A percentile compares a stretch with the other conserved stretches of the same genome.
Evolutionary conservation across 2,113 vertebrate genomes (phyloP).

Genomic region (Phaetusa simplex): DNA sequence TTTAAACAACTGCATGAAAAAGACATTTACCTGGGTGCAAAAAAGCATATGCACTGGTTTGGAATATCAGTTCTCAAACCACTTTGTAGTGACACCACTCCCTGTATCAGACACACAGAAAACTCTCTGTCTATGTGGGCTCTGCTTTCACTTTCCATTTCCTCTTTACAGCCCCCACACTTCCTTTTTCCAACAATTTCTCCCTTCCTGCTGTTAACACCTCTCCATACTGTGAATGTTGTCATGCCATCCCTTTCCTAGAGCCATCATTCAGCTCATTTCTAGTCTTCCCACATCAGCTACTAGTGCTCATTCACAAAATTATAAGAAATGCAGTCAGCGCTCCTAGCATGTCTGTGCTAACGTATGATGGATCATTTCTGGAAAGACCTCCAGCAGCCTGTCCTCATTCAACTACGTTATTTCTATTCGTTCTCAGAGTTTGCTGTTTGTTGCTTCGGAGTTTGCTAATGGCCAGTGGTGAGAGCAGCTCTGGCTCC

Average conservation of each 20-base stretch:
- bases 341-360: rapidly evolving
- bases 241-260: not conserved
- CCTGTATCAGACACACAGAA: not conserved
- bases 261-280: not conserved
- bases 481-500: not conserved
- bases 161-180: not conserved
- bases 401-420: not conserved
- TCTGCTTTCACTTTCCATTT: not conserved
- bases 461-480: not conserved
- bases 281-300: not conserved
- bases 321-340: not conserved
- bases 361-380: not conserved
- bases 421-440: not conserved
- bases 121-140: not conserved
- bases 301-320: not conserved
- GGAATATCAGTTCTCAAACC: not conserved
- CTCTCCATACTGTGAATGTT: not conserved
- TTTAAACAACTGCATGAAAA: not conserved
- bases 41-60: not conserved
- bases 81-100: not conserved
- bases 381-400: not conserved
- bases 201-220: not conserved
- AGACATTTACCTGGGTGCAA: not conserved
- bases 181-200: not conserved
- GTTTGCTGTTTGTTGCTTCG: not conserved